These are phyloP conservation scores for Volucella bombylans DNA, from an alignment of 2,888 invertebrate species.

Conservation along the genomic window DNA sequence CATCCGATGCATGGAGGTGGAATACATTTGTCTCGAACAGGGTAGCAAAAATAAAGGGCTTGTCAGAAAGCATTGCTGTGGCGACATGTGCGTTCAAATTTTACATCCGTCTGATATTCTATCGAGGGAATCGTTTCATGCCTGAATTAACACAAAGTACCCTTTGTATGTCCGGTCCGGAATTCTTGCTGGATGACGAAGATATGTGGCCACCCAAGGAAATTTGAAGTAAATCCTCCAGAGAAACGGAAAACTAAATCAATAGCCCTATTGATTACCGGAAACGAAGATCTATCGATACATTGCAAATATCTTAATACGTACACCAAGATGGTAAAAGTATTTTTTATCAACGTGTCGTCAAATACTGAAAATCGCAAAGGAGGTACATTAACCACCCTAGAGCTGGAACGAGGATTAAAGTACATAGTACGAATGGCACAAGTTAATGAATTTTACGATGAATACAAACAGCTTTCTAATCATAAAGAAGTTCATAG, in stretches of 20 bases:
- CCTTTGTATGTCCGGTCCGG: neutral
- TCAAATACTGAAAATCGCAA: neutral
- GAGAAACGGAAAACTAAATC: slow-evolving; percentile 6
- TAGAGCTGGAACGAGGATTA: too few species aligned
- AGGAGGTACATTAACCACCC: neutral
- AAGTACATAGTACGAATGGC: too few species aligned
- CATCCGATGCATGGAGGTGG: neutral
- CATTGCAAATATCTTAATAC: slow-evolving; percentile 14
- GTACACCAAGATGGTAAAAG: slow-evolving; percentile 8
- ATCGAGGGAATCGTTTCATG: neutral
- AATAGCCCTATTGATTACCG: neutral
- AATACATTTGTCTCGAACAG: neutral
- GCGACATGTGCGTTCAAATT: slow-evolving; percentile 1
- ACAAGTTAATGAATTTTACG: too few species aligned
- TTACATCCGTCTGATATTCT: neutral
- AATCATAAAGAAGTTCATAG: too few species aligned
- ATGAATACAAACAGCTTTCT: too few species aligned
- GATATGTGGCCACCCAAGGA: neutral
- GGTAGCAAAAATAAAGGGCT: slow-evolving; percentile 1
- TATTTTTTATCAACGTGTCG: neutral
- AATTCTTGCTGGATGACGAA: slow-evolving; percentile 16
- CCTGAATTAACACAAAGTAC: slow-evolving; percentile 1
- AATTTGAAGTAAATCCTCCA: slow-evolving; percentile 1
- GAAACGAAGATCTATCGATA: neutral
- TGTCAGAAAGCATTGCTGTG: slow-evolving; percentile 5